These are phyloP conservation scores for Dendrolimus punctatus DNA, from an alignment of 1,140 invertebrate genomes.

Conservation along the genomic window DNA sequence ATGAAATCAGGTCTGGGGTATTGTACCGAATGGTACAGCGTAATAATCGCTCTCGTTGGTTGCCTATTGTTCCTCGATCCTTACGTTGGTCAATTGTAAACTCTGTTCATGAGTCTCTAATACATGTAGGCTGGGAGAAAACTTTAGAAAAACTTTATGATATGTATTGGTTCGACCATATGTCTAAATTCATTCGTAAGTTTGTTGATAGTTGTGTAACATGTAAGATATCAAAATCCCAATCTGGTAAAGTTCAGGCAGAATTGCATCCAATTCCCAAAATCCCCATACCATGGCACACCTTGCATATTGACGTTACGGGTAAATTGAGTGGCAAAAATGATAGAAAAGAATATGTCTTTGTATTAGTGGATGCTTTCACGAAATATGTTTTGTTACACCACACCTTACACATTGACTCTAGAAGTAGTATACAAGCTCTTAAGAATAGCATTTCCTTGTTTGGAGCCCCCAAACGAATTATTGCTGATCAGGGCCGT, in stretches of 20 bases:
- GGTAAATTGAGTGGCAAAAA: constrained; percentile 21
- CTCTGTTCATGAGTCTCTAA: constrained; percentile 29
- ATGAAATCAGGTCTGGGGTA: constrained; percentile 13
- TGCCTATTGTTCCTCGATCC: constrained; percentile 32
- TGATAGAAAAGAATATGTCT: constrained; percentile 16
- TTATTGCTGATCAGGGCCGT: constrained; percentile 22
- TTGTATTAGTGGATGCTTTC: constrained; percentile 15
- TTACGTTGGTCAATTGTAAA: constrained; percentile 36
- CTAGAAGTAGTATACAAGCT: constrained; percentile 13
- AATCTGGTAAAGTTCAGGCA: constrained; percentile 13
- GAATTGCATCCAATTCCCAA: constrained; percentile 21
- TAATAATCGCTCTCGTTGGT: constrained; percentile 13
- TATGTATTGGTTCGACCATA: constrained; percentile 23
- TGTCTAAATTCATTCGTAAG: constrained; percentile 19
- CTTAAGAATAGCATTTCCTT: constrained; percentile 11
- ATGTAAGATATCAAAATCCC: constrained; percentile 20
- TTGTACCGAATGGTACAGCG: constrained; percentile 19
- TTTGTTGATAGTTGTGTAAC: constrained; percentile 23
- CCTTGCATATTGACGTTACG: constrained; percentile 15
- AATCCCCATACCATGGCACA: constrained; percentile 14
- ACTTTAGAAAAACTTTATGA: constrained; percentile 25
- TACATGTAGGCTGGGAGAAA: constrained; percentile 30
- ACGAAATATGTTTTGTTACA: constrained; percentile 13
- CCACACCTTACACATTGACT: constrained; percentile 15
- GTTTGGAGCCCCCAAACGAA: constrained; percentile 18